These are phyloP conservation scores for Alosa alosa DNA, from an alignment of 2,113 vertebrate species.

Conservation along the genomic window DNA sequence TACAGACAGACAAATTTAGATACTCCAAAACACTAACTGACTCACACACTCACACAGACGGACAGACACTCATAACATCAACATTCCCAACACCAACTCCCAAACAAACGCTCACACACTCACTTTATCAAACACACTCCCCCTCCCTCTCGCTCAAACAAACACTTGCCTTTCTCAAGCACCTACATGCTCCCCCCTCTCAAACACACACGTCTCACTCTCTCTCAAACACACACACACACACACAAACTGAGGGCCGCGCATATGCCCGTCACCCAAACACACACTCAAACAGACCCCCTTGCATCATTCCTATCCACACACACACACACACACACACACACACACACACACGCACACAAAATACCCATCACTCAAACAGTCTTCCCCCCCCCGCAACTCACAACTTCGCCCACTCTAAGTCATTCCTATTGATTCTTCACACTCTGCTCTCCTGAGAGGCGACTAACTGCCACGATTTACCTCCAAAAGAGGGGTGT, in stretches of 20 bases:
- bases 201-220: not conserved
- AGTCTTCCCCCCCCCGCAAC: not conserved
- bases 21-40: too few species aligned
- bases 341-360: not conserved
- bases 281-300: not conserved
- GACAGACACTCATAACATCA: not conserved
- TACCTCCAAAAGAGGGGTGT: slow-evolving; percentile 27
- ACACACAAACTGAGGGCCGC: slow-evolving; percentile 14
- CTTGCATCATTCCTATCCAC: not conserved
- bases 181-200: not conserved
- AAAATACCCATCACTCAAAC: not conserved
- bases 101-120: slow-evolving; percentile 3
- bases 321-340: slow-evolving; percentile 6
- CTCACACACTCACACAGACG: not conserved
- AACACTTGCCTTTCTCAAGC: not conserved
- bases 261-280: not conserved
- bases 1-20: too few species aligned
- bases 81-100: not conserved
- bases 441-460: slow-evolving; percentile 29
- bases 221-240: slow-evolving; percentile 15
- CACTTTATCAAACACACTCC: not conserved
- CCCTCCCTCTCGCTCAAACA: not conserved
- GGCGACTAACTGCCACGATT: slow-evolving; percentile 32
- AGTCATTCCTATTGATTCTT: slow-evolving; percentile 34
- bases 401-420: slow-evolving; percentile 11